Evolutionary conservation across 2,888 invertebrate genomes (phyloP).

Genomic region (Ectemnius cavifrons): DNA sequence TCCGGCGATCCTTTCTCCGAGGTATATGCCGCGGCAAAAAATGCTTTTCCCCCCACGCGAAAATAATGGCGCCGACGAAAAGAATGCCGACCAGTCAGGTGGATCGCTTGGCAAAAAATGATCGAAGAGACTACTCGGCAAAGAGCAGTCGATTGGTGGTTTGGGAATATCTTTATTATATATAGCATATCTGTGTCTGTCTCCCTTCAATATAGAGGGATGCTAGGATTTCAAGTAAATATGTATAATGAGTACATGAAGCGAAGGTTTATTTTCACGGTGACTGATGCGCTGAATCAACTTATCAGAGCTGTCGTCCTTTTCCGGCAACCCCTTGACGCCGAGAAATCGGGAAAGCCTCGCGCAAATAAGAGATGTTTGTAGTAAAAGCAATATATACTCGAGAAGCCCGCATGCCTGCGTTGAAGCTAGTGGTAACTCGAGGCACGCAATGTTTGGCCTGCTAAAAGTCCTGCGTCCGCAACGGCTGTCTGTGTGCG

Average conservation of each 20-base stretch:
- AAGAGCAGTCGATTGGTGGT: constrained; percentile 32
- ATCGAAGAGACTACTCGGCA: constrained; percentile 20
- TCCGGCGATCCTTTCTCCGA: constrained; percentile 45
- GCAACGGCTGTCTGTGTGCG: constrained; percentile 29
- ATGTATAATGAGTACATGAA: background rate
- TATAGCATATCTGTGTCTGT: too few relatives aligned
- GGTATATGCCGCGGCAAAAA: constrained; percentile 35
- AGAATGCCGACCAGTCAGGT: constrained; percentile 1
- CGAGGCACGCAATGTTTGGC: constrained; percentile 71
- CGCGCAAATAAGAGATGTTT: constrained; percentile 55
- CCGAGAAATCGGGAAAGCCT: constrained; percentile 33
- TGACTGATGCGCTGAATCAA: constrained; percentile 17
- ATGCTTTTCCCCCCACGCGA: constrained; percentile 32
- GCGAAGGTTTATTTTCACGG: constrained; percentile 17
- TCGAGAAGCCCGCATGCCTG: constrained; percentile 55
- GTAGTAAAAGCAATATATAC: constrained; percentile 58
- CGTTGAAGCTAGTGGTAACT: constrained; percentile 55
- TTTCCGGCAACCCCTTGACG: constrained; percentile 23
- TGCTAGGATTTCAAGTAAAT: too few relatives aligned
- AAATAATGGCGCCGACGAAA: constrained; percentile 36
- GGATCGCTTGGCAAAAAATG: constrained; percentile 38
- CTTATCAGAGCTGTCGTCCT: constrained; percentile 26
- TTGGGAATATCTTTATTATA: background rate
- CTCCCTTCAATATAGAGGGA: too few relatives aligned
- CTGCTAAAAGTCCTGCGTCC: constrained; percentile 69